Conservation (phyloP, 2,113 vertebrate genomes). For the Phyllostomus hastatus region DNA sequence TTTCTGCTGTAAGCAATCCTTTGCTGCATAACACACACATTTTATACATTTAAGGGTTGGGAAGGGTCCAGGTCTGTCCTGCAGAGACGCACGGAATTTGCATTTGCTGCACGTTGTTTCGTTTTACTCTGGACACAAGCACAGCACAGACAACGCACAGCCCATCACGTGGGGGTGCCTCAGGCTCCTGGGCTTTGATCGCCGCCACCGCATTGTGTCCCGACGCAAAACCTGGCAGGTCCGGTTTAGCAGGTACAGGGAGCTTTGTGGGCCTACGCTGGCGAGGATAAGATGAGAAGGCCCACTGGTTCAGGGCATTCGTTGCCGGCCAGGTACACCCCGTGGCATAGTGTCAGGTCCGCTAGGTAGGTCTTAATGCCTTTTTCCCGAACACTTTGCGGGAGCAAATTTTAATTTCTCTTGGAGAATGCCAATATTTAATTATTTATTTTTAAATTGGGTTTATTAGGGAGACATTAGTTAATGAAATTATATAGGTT, state of each 20-base stretch:
- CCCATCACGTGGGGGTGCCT: background rate
- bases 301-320: background rate
- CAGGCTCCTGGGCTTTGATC: background rate
- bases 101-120: background rate
- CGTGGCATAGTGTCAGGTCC: background rate
- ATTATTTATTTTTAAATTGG: background rate
- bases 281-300: constrained; percentile 17
- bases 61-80: background rate
- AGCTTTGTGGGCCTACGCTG: constrained; percentile 4
- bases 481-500: background rate
- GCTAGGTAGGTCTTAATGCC: background rate
- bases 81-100: background rate
- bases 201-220: background rate
- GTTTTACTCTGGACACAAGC: background rate
- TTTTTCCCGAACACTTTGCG: background rate
- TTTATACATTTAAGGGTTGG: background rate
- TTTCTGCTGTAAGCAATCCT: background rate
- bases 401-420: background rate
- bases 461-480: background rate
- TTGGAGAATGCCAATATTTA: background rate
- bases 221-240: background rate
- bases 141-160: background rate
- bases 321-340: constrained; percentile 22
- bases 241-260: background rate
- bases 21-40: background rate